Evolutionary conservation across 2,888 invertebrate genomes (phyloP), one percentile per base, ranked within the genome.

Genomic region (Xestia c-nigrum): DNA sequence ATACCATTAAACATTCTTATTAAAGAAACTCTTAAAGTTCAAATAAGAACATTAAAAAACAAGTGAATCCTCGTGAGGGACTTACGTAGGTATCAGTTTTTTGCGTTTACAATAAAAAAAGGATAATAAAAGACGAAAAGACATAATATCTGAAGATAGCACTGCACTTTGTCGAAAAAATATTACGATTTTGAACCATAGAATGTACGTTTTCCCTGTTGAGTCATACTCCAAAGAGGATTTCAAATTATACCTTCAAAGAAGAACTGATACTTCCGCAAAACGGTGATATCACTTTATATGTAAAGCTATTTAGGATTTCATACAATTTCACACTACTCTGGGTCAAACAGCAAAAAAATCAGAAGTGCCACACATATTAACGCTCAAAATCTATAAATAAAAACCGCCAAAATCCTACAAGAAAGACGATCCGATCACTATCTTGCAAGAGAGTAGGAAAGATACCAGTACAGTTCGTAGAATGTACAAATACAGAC

Each of bases 261-360:
- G n/a, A 73, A 38, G 9, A 65, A 52, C 24, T 78, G 40, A 72
- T 21, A n/a, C 14, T 55, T 61, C 21, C 46, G 19, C 7, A 38
- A 71, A 24, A 52, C 47, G 52, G 52, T 55, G 31, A 80, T n/a
- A 72, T 77, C 63, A 64, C 55, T 77, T 55, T 63, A 71, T 52
- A 77, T 80, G 63, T 63, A 77, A 77, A 77, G 55, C 63, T 43
- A 64, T 72, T 63, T 80, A 72, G 63, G 73, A 64, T 72, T 78
- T 78, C 55, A 64, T 64, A 72, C 40, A 80, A n/a, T 72, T 50
- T 72, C 47, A 80, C 47, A 47, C 47, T 64, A 80, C 40, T 52
- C 9, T 24, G n/a, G 24, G 7, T 16, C 46, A 19, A 19, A 31
- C n/a, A 21, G 12, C 24, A 71, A 19, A 19, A 21, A n/a, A n/a